These are phyloP conservation scores for Chirona hameri DNA, from an alignment of 2,888 invertebrate species.

Conservation along the genomic window DNA sequence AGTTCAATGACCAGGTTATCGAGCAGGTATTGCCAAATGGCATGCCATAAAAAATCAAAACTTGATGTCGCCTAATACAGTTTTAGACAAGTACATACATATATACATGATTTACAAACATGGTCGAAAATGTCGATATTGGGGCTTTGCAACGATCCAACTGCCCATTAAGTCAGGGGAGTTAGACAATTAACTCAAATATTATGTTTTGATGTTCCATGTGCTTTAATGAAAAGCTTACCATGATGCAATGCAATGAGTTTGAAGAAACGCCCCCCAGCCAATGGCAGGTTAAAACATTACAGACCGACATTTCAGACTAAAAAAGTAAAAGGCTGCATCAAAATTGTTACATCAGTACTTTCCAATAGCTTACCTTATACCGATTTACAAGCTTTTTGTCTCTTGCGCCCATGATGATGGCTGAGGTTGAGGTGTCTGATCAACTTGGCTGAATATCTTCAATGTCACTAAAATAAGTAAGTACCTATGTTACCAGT, in stretches of 20 bases:
- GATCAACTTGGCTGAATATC: neutral
- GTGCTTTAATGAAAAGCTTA: too few species aligned
- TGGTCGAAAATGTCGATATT: too few species aligned
- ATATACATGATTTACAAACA: too few species aligned
- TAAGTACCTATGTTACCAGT: neutral
- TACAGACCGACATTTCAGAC: neutral
- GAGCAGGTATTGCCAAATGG: neutral
- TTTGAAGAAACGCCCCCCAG: too few species aligned
- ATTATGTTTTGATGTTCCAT: too few species aligned
- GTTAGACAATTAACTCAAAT: too few species aligned
- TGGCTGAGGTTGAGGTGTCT: too few species aligned
- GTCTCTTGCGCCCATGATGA: conserved; percentile 9
- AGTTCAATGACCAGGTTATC: neutral
- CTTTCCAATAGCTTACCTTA: neutral
- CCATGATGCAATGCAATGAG: too few species aligned
- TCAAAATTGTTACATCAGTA: neutral
- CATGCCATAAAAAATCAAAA: neutral
- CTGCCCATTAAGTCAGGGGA: too few species aligned
- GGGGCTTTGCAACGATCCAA: too few species aligned
- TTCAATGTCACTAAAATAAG: neutral
- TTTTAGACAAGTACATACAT: neutral
- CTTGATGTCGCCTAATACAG: neutral
- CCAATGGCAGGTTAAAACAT: too few species aligned
- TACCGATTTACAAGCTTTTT: conserved; percentile 14
- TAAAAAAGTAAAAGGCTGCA: neutral